Evolutionary conservation across 2,113 vertebrate species (phyloP).

Genomic region (Erythrocebus patas): DNA sequence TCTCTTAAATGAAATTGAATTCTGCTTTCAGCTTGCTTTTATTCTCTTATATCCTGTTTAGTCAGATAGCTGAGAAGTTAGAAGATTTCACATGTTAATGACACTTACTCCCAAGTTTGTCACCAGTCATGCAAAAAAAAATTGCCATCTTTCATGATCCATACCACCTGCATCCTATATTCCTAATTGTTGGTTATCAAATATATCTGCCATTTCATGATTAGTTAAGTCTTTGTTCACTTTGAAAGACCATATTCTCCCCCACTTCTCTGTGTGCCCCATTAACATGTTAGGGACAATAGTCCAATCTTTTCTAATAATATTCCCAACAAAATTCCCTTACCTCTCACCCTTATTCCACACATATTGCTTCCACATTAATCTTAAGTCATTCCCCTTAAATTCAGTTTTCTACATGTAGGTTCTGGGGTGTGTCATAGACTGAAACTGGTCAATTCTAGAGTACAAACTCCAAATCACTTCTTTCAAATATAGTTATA

Average conservation of each 20-base stretch:
- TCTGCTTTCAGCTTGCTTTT: background rate
- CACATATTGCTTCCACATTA: background rate
- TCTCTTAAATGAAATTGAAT: background rate
- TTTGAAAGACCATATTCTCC: background rate
- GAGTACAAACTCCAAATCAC: background rate
- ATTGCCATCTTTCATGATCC: no score
- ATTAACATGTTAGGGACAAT: background rate
- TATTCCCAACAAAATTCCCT: background rate
- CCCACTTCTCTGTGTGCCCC: background rate
- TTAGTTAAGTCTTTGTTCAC: background rate
- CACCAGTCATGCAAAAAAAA: background rate
- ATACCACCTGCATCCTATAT: background rate
- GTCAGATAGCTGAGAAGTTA: background rate
- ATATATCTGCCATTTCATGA: background rate
- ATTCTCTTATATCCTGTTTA: background rate
- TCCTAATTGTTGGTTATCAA: background rate
- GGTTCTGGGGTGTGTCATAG: background rate
- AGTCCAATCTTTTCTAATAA: background rate
- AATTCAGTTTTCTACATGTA: background rate
- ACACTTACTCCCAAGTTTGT: background rate
- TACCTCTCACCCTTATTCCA: background rate
- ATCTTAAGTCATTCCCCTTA: background rate
- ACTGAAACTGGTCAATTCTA: background rate
- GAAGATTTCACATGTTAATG: background rate
- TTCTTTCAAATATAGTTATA: background rate